phyloP scores from a whole-genome alignment of 2,888 invertebrate genomes.

The Strigamia transsilvanica region DNA sequence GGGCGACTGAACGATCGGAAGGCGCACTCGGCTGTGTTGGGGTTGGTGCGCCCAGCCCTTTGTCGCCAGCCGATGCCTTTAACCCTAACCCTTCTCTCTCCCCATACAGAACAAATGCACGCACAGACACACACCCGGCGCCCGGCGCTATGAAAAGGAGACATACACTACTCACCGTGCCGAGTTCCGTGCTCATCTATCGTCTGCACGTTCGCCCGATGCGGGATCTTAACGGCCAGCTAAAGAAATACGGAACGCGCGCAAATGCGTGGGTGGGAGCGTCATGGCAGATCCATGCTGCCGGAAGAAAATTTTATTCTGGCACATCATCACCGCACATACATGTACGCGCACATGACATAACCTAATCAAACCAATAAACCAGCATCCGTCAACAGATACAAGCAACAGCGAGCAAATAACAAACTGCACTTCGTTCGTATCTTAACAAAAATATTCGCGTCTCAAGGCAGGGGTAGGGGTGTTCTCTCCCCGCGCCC shows the following conservation, averaged over 20 bases:
- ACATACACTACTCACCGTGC: constrained; percentile 38
- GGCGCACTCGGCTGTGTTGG: constrained; percentile 17
- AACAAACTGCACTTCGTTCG: neutral
- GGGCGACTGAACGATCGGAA: constrained; percentile 41
- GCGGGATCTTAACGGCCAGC: constrained; percentile 13
- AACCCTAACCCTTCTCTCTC: constrained; percentile 41
- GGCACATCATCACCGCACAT: constrained; percentile 25
- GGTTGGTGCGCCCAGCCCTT: constrained; percentile 37
- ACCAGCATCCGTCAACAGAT: neutral
- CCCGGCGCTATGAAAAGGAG: constrained; percentile 24
- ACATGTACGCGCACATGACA: constrained; percentile 28
- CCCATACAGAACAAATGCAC: constrained; percentile 38
- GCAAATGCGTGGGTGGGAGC: constrained; percentile 27
- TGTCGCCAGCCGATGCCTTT: constrained; percentile 41
- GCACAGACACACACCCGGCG: constrained; percentile 37
- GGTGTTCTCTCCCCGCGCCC: constrained; percentile 15
- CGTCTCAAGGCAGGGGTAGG: neutral
- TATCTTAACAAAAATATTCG: neutral
- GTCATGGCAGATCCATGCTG: constrained; percentile 37
- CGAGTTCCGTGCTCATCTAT: constrained; percentile 9
- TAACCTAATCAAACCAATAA: constrained; percentile 1
- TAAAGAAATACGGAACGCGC: constrained; percentile 23
- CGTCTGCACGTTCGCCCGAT: neutral
- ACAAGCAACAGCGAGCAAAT: neutral
- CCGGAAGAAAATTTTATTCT: constrained; percentile 43